Base-by-base conservation (phyloP, 2,888 invertebrate species). In the Phengaris alcon region DNA sequence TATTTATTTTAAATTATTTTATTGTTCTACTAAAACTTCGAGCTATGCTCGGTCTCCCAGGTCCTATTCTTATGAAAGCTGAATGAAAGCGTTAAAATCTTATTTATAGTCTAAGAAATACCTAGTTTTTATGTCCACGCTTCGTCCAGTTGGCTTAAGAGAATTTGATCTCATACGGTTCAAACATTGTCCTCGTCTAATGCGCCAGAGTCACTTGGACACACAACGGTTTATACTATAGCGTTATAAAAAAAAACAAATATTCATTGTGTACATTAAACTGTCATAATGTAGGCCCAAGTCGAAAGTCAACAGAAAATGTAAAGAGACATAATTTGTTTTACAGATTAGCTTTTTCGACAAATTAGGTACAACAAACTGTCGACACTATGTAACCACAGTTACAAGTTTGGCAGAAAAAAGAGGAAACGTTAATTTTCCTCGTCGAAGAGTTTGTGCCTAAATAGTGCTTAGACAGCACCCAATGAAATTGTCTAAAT, bases 301-400 rank as follows among this genome's bases (percentile, higher is more conserved):
- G 35, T 72, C 48, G 15, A 70, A 51, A 70, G 72, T 72, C 54
- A 72, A 72, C 72, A 72, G 72, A 13, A 35, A 35, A 72, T 72
- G 52, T 52, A 72, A 72, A 72, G 72, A 70, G 52, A 72, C 52
- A 52, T 54, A 52, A 72, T 72, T 72, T 72, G 72, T 54, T 72
- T 72, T 72, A 72, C 72, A 72, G 72, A 72, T 52, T 72, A 72
- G 72, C 52, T 13, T 54, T 72, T 72, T 35, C 13, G 48, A 64
- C 64, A 64, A 64, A 64, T 64, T 64, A 4, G 35, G 35, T 35
- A 64, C 64, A 59, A 59, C 35, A 64, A 64, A 35, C 35, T 6
- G 35, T 35, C 22, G 35, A 35, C 64, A 12, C 12, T 13, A 35
- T n/a, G 57, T 64, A 64, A 64, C 10, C 35, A 64, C 35, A 64